Conservation (phyloP, 2,113 vertebrate species). For the Struthio camelus region DNA sequence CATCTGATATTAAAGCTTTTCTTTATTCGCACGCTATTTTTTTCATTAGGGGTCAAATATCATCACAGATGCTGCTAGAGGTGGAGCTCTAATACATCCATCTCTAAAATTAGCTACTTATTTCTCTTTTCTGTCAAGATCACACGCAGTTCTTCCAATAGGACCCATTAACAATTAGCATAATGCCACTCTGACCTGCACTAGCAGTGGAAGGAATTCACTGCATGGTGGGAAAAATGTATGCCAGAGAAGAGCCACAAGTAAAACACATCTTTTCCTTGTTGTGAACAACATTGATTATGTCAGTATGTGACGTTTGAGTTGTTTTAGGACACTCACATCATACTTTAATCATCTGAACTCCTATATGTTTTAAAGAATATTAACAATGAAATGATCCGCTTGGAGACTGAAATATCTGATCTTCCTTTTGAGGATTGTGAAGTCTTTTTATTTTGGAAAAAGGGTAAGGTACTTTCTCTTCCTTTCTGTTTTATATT, state of each 20-base stretch:
- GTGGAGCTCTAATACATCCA: not conserved
- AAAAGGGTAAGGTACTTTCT: not conserved
- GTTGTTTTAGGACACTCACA: fast-evolving
- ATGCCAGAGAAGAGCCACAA: not conserved
- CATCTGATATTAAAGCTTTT: not conserved
- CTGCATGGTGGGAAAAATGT: not conserved
- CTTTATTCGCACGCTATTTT: not conserved
- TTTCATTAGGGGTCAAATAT: not conserved
- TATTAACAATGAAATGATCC: not conserved
- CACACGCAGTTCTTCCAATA: not conserved
- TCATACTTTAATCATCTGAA: too few relatives aligned
- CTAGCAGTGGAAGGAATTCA: not conserved
- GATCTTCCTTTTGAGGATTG: not conserved
- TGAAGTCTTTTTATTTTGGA: not conserved
- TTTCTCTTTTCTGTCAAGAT: constrained; percentile 23
- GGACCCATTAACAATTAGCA: not conserved
- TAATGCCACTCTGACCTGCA: not conserved
- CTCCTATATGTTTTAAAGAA: not conserved
- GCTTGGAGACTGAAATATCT: not conserved
- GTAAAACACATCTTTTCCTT: not conserved
- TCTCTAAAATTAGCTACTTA: constrained; percentile 8
- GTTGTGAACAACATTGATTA: not conserved
- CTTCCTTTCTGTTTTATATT: not conserved
- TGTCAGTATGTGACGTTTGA: not conserved
- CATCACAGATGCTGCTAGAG: not conserved